Percentiles rank a stretch among this genome's conserved stretches.
phyloP scores from a whole-genome alignment of 2,113 vertebrate species.

The Pandion haliaetus region DNA sequence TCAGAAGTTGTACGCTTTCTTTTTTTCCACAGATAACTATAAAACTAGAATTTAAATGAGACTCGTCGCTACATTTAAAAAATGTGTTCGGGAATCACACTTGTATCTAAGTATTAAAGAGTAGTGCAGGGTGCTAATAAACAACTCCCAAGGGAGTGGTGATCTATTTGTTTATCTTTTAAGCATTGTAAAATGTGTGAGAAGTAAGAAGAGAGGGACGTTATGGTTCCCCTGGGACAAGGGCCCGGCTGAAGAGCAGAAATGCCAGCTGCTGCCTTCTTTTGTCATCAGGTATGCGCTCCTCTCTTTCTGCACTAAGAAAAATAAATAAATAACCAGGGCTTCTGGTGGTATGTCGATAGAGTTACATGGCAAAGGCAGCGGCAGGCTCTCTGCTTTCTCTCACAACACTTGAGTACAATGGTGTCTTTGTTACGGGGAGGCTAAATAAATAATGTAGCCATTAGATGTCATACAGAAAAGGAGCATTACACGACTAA shows the following conservation, averaged over 20 bases:
- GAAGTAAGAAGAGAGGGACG: background rate
- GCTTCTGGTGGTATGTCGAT: background rate
- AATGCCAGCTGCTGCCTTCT: background rate
- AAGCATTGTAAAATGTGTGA: background rate
- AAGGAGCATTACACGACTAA: background rate
- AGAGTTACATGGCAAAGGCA: background rate
- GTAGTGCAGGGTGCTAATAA: background rate
- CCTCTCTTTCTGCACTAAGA: background rate
- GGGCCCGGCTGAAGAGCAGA: background rate
- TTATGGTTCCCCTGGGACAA: background rate
- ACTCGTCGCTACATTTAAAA: background rate
- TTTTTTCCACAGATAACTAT: background rate
- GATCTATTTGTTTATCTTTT: background rate
- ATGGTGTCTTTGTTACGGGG: background rate
- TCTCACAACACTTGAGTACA: background rate
- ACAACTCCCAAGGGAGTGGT: background rate
- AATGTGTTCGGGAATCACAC: background rate
- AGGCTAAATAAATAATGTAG: conserved; percentile 33
- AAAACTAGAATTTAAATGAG: background rate
- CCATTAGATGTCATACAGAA: background rate
- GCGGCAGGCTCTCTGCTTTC: background rate
- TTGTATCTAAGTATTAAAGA: background rate
- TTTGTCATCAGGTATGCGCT: background rate
- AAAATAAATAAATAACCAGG: background rate
- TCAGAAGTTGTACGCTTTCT: accelerated